These are phyloP conservation scores for Fistularia commersonii DNA, from an alignment of 2,797 vertebrate genomes.

Conservation along the genomic window DNA sequence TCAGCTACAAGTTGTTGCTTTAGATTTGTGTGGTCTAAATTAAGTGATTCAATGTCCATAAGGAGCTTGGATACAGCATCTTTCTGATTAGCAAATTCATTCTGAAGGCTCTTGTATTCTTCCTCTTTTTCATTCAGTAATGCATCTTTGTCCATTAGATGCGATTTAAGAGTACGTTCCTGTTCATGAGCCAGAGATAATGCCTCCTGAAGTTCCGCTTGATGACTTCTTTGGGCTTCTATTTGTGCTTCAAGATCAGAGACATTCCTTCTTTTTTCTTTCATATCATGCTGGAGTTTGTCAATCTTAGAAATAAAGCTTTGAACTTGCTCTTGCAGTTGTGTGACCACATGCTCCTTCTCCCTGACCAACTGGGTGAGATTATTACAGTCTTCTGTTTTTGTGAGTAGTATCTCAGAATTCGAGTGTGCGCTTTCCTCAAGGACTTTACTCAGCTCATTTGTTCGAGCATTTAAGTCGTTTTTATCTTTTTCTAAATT, in stretches of 20 bases:
- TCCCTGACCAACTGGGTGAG: slow-evolving; percentile 67
- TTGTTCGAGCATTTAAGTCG: slow-evolving; percentile 52
- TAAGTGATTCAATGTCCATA: slow-evolving; percentile 59
- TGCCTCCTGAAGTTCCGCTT: slow-evolving; percentile 63
- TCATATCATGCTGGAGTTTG: slow-evolving; percentile 43
- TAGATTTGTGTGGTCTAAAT: slow-evolving; percentile 50
- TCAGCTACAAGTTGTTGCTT: slow-evolving; percentile 56
- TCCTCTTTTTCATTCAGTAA: slow-evolving; percentile 64
- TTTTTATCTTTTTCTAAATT: slow-evolving; percentile 73
- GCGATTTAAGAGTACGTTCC: slow-evolving; percentile 58
- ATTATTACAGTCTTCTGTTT: slow-evolving; percentile 71
- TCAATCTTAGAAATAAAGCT: slow-evolving; percentile 62
- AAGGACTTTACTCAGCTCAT: slow-evolving; percentile 64
- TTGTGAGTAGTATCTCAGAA: slow-evolving; percentile 71
- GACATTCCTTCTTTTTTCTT: slow-evolving; percentile 59
- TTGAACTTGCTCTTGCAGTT: slow-evolving; percentile 65
- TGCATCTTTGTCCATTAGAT: slow-evolving; percentile 55
- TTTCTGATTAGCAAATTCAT: slow-evolving; percentile 54
- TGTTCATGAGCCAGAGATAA: slow-evolving; percentile 69
- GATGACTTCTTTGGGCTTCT: slow-evolving; percentile 51
- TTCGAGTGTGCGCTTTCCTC: slow-evolving; percentile 72
- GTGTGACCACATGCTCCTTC: slow-evolving; percentile 53
- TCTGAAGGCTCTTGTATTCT: slow-evolving; percentile 45
- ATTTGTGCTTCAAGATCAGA: slow-evolving; percentile 48
- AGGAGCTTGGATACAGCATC: slow-evolving; percentile 39